Percentiles rank a stretch among this genome's conserved stretches.
Evolutionary conservation across 2,797 vertebrate genomes (phyloP).

Genomic region (Hydrocynus forskahlii): DNA sequence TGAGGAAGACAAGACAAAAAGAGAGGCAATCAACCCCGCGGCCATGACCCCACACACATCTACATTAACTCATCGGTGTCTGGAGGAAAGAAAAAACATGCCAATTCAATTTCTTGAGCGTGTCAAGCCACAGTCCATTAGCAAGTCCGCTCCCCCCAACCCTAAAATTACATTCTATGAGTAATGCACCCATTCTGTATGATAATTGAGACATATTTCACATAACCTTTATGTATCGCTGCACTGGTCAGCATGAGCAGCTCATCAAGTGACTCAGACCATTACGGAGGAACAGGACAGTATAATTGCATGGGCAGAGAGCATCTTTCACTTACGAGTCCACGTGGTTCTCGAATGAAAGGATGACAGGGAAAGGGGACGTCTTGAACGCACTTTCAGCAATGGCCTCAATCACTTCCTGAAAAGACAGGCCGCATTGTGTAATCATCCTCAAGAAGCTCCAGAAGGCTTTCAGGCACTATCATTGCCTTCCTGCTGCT

Average conservation of each 20-base stretch:
- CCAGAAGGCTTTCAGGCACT: constrained; percentile 22
- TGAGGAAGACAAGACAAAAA: constrained; percentile 55
- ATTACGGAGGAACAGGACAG: constrained; percentile 27
- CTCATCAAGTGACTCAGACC: constrained; percentile 5
- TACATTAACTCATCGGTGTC: constrained; percentile 33
- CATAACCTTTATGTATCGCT: not conserved
- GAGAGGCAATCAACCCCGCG: constrained; percentile 37
- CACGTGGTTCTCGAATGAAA: constrained; percentile 94
- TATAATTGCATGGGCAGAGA: constrained; percentile 7
- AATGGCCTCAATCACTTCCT: constrained; percentile 92
- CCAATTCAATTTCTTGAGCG: not conserved
- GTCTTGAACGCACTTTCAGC: constrained; percentile 91
- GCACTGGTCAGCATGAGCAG: not conserved
- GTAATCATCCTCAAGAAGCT: constrained; percentile 16
- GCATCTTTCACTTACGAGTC: constrained; percentile 85
- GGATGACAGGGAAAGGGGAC: constrained; percentile 86
- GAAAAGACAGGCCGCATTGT: constrained; percentile 45
- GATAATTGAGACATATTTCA: constrained; percentile 20
- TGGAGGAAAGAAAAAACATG: not conserved
- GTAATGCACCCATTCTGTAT: constrained; percentile 3
- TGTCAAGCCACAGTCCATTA: constrained; percentile 14
- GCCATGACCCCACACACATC: constrained; percentile 26
- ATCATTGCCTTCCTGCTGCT: constrained; percentile 1
- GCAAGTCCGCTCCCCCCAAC: constrained; percentile 12
- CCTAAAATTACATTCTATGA: constrained; percentile 8